Evolutionary conservation across 2,888 invertebrate species (phyloP), one percentile per base, ranked within the genome.

Genomic region (Amorpha juglandis): DNA sequence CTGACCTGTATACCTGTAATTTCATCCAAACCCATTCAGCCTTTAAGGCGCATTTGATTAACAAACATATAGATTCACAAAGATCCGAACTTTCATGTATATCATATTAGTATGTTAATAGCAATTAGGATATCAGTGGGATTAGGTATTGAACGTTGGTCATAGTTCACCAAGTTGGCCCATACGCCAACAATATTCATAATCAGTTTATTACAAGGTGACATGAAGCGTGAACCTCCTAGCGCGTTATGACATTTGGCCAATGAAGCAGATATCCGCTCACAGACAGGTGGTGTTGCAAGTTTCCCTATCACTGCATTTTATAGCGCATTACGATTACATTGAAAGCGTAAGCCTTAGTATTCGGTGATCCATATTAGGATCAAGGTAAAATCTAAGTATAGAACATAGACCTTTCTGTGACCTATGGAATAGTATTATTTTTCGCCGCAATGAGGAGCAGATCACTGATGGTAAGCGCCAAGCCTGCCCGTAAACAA

Each of bases 201-300:
- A 38, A 4, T 16, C 8, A 58, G 58, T 42, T 42, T 42, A 58
- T 58, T 58, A 58, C 38, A 42, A 42, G 16, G 58, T 38, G 38
- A 16, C 38, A 19, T 58, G 58, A 58, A 42, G 58, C 42, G 58
- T 47, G 48, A 51, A 63, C 35, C 50, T 33, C 35, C 50, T 33
- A 50, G 50, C 42, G 21, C 45, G 48, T 62, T 64, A 63, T 68
- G 55, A 67, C 68, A 67, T 67, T 63, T 63, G 67, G 35, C 62
- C 67, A 67, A 45, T 58, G 63, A 52, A 65, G 69, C 69, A 64
- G 35, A 65, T 48, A 69, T 69, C 67, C 67, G 52, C 19, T 19
- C 58, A 21, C 33, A 7, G 53, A 19, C 38, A 64, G 33, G 55
- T 55, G 16, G 45, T 65, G 58, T 62, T 35, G 66, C 66, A 63